Evolutionary conservation across 2,888 invertebrate species (phyloP).

Genomic region (Dioctria linearis): DNA sequence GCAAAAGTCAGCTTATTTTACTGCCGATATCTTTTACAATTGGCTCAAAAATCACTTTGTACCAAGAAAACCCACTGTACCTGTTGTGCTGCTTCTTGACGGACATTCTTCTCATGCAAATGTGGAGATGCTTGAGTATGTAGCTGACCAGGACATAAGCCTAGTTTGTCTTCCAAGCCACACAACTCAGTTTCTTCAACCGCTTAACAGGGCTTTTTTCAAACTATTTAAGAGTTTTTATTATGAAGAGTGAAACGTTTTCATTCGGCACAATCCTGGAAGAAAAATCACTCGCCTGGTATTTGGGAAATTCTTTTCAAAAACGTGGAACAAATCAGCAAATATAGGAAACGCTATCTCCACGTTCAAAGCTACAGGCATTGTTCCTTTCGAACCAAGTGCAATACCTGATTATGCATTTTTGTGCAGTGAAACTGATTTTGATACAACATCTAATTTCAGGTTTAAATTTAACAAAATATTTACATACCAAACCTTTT

Average conservation of each 20-base stretch:
- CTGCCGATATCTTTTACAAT: neutral
- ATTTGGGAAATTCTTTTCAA: neutral
- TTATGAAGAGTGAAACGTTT: neutral
- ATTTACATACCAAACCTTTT: neutral
- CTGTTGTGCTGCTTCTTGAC: neutral
- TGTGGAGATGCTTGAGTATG: neutral
- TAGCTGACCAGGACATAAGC: neutral
- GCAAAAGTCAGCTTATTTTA: neutral
- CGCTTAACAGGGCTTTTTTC: neutral
- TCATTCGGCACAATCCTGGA: neutral
- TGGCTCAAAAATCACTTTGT: neutral
- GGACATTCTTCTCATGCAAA: constrained; percentile 9
- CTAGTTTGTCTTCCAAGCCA: constrained; percentile 7
- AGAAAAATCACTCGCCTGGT: constrained; percentile 5
- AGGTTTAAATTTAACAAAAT: neutral
- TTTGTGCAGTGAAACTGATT: neutral
- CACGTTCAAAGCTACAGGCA: constrained; percentile 2
- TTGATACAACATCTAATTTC: neutral
- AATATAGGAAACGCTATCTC: neutral
- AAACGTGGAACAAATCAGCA: neutral
- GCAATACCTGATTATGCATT: neutral
- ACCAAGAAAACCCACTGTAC: neutral
- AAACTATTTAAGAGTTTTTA: neutral
- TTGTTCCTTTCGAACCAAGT: neutral
- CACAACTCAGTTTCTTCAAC: neutral